Base-by-base conservation (phyloP, 1,140 invertebrate species). In the Micrasema minimum region DNA sequence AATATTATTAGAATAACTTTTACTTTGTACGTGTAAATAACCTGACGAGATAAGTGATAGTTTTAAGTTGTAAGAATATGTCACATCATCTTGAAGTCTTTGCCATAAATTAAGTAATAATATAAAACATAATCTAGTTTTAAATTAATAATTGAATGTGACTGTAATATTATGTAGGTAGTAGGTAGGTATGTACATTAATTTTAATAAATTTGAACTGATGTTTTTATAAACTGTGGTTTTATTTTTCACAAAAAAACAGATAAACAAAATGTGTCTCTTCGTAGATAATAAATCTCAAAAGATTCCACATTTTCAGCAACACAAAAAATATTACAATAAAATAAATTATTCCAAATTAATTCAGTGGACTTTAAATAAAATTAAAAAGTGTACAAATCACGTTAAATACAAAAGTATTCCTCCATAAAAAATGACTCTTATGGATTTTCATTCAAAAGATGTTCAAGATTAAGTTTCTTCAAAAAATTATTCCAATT, bases 31-130 rank as follows among this genome's bases (percentile, higher is more conserved):
- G 50, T 35, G 26, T 55, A 31, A 26, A 31, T 37, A 55, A 55
- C 23, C 51, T 37, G 51, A 55, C 11, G 51, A n/a, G 9, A 26
- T 55, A 55, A 16, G 26, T 10, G 26, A 55, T 55, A 55, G 26
- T 14, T 41, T 1, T 20, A 59, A 41, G 37, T 31, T 31, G 26
- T 31, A 31, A 31, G 7, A 31, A 31, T 31, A 31, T 43, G 55
- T 59, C 16, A 16, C 37, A 69, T 57, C 61, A 43, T 62, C 16
- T 70, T 46, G 26, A 51, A 70, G 53, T 64, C 43, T 71, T 75
- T 75, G 74, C 74, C 74, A 72, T 75, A 75, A 66, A 66, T 70
- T 75, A 75, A 75, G 74, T 66, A 69, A 66, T 72, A 48, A 59
- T 66, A 55, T 35, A 22, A 31, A 31, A 23, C 14, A 71, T n/a